Conservation (phyloP, 2,888 invertebrate species). For the Cosmia pyralina region DNA sequence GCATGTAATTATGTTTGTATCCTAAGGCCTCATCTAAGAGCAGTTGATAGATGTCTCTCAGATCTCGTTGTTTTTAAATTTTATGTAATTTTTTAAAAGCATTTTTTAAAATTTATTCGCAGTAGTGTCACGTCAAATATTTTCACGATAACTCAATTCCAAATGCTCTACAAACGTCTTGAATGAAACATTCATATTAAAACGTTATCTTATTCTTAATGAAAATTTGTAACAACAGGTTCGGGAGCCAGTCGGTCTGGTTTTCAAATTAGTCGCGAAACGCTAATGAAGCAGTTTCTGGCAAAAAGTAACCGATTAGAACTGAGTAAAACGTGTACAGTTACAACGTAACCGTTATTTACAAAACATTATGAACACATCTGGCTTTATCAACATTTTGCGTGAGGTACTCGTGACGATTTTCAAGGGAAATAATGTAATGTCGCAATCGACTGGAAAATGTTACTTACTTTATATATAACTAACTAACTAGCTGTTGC, state of each 20-base stretch:
- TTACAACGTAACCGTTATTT: conserved; percentile 60
- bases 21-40: neutral
- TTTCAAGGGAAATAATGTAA: conserved; percentile 46
- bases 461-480: neutral
- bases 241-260: conserved; percentile 17
- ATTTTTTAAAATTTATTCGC: neutral
- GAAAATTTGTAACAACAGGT: conserved; percentile 32
- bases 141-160: neutral
- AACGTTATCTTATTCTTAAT: conserved; percentile 37
- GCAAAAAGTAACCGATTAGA: conserved; percentile 49
- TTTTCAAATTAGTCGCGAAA: conserved; percentile 49
- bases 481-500: too few species aligned
- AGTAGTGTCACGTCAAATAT: too few species aligned
- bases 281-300: conserved; percentile 41
- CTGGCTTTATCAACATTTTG: conserved; percentile 62
- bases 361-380: conserved; percentile 65
- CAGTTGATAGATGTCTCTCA: neutral
- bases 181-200: neutral
- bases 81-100: neutral
- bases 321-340: conserved; percentile 39
- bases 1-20: neutral
- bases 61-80: neutral
- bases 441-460: conserved; percentile 30
- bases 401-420: conserved; percentile 37
- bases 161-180: conserved; percentile 12